A percentile compares a stretch with the other conserved stretches of the same genome.
Evolutionary conservation across 2,888 invertebrate genomes (phyloP).

Genomic region (Cryptus armator): DNA sequence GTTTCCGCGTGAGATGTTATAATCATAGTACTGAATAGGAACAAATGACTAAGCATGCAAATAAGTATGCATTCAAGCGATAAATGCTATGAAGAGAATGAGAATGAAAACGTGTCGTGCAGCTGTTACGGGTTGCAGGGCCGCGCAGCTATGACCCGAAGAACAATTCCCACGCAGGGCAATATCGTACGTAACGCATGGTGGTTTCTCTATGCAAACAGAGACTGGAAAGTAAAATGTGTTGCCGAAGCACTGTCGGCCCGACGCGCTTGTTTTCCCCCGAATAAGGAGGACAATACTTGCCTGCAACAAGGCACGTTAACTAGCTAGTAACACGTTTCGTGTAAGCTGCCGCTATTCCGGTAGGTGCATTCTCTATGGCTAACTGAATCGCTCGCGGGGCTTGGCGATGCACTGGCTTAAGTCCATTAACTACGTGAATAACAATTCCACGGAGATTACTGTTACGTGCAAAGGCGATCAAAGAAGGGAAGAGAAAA

Average conservation of each 20-base stretch:
- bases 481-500: neutral
- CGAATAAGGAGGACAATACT: slow-evolving; percentile 27
- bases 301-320: slow-evolving; percentile 13
- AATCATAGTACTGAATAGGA: neutral
- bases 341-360: slow-evolving; percentile 7
- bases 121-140: slow-evolving; percentile 15
- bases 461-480: neutral
- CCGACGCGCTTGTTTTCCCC: slow-evolving; percentile 12
- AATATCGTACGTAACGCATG: slow-evolving; percentile 17
- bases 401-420: neutral
- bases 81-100: neutral
- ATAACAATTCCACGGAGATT: slow-evolving; percentile 20
- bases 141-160: slow-evolving; percentile 17
- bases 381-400: neutral
- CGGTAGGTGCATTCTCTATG: neutral
- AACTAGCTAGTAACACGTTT: neutral
- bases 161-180: slow-evolving; percentile 30
- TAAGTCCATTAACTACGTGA: slow-evolving; percentile 31
- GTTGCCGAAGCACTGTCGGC: neutral
- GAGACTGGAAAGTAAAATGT: slow-evolving; percentile 28
- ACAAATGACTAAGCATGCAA: neutral
- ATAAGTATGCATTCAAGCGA: neutral
- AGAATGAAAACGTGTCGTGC: slow-evolving; percentile 34
- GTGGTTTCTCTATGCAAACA: slow-evolving; percentile 26
- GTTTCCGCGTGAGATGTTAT: neutral